These are phyloP conservation scores for Andricus curvator DNA, from an alignment of 2,888 invertebrate species.

Conservation along the genomic window DNA sequence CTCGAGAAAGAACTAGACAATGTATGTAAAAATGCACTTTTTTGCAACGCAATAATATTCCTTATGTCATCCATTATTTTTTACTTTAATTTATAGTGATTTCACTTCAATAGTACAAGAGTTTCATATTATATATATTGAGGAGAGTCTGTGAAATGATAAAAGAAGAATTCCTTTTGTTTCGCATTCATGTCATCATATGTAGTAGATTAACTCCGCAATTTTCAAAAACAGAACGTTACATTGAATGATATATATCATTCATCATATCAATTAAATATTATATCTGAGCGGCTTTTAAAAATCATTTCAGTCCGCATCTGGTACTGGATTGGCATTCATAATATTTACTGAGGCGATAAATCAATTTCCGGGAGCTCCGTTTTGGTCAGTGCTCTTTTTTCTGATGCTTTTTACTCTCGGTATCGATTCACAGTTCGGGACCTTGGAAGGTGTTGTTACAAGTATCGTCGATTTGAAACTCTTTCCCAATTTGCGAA, in stretches of 20 bases:
- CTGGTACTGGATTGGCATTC: slow-evolving; percentile 97
- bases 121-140: too few relatives aligned
- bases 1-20: slow-evolving; percentile 92
- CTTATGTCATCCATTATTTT: neutral
- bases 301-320: slow-evolving; percentile 87
- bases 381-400: slow-evolving; percentile 97
- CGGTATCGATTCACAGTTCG: slow-evolving; percentile 98
- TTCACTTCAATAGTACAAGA: too few relatives aligned
- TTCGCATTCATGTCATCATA: too few relatives aligned
- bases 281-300: neutral
- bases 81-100: neutral
- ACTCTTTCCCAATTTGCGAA: slow-evolving; percentile 92
- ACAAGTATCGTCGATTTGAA: slow-evolving; percentile 98
- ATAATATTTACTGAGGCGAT: slow-evolving; percentile 99
- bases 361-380: slow-evolving; percentile 97
- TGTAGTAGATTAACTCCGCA: too few relatives aligned
- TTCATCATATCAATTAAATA: too few relatives aligned
- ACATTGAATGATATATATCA: neutral
- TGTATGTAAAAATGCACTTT: slow-evolving; percentile 81
- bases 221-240: too few relatives aligned
- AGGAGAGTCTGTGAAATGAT: too few relatives aligned
- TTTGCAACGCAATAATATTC: neutral
- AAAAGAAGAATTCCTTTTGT: too few relatives aligned
- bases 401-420: slow-evolving; percentile 98
- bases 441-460: slow-evolving; percentile 96